Evolutionary conservation across 2,888 invertebrate species (phyloP).

Genomic region (Julus scanicus): DNA sequence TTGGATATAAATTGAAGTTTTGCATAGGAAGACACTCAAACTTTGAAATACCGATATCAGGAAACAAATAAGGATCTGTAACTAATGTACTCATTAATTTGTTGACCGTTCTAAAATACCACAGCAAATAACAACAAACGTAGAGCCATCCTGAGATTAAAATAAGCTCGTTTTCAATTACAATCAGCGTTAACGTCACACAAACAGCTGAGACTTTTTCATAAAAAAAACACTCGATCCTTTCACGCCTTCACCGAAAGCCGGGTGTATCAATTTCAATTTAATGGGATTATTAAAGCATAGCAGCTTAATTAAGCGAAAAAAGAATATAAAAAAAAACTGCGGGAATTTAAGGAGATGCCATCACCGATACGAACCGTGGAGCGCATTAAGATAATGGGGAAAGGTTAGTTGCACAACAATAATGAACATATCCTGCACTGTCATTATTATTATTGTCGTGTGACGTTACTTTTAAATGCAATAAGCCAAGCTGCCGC

Average conservation of each 20-base stretch:
- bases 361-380: neutral
- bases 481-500: conserved; percentile 18
- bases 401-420: conserved; percentile 8
- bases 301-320: conserved; percentile 7
- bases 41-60: too few species aligned
- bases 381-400: conserved; percentile 14
- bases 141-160: too few species aligned
- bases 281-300: conserved; percentile 32
- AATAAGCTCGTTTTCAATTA: neutral
- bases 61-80: too few species aligned
- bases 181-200: too few species aligned
- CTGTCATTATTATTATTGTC: conserved; percentile 40
- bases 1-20: too few species aligned
- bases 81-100: too few species aligned
- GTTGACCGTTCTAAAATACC: too few species aligned
- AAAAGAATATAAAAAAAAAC: neutral
- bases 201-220: neutral
- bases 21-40: too few species aligned
- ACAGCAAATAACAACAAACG: too few species aligned
- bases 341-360: conserved; percentile 25
- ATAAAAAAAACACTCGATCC: neutral
- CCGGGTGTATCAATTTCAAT: conserved; percentile 21
- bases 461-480: conserved; percentile 31
- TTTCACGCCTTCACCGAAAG: neutral
- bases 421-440: conserved; percentile 24